Base-by-base conservation (phyloP, 2,113 vertebrate species). In the Microtus pennsylvanicus region DNA sequence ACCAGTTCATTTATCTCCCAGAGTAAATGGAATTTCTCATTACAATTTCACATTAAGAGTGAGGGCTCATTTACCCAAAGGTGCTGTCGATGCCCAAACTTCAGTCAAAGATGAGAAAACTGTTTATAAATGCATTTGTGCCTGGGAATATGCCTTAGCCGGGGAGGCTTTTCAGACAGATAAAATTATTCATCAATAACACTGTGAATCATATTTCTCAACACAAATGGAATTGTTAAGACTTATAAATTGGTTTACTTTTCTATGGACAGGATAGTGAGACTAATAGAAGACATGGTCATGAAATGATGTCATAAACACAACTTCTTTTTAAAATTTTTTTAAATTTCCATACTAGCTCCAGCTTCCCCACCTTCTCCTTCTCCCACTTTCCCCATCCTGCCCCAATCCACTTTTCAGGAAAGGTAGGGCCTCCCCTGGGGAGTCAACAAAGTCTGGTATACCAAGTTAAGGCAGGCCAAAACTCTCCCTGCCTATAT, bases 11-110 rank as follows among this genome's bases (percentile, higher is more conserved):
- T 67, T 95, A 82, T 28, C 22, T 94, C 16, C 90, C 12, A 58
- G 30, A 92, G n/a, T 65, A 82, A 92, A 89, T 82, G 38, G n/a
- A 87, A 95, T 90, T 47, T 87, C 78, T 74, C 69, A 93, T 67
- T 67, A 28, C 8, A 42, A 1, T 82, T 93, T 90, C 87, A 90
- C 17, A 4, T 69, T 45, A 35, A 96, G 80, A 92, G 19, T 77
- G 52, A 82, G 11, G 90, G 22, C 8, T 14, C 55, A 47, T 78
- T 92, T 89, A 58, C n/a, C 69, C 11, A 52, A 47, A 69, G 47
- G 24, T 22, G 22, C 80, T 47, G 26, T 85, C 24, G 87, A 89
- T 78, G 45, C 65, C 16, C 76, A 42, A 87, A n/a, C 38, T 90
- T 88, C 61, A 69, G 13, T 28, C 13, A 33, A 12, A 10, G 47